These are phyloP conservation scores for Meteorus sp. DNA, from an alignment of 1,140 invertebrate species.

Conservation along the genomic window DNA sequence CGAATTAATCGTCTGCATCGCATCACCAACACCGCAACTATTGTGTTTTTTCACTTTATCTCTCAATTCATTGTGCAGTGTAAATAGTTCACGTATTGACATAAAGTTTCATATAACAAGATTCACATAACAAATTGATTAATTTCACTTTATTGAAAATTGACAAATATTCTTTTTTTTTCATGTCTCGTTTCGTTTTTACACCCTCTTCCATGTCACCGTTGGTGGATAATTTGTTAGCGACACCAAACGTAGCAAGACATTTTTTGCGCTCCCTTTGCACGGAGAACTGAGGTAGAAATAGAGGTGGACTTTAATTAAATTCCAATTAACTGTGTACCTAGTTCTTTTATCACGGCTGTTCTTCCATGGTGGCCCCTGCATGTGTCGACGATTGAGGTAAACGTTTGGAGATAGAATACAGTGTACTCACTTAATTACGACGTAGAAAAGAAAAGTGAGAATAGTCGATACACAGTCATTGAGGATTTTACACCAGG, in stretches of 20 bases:
- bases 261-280: background rate
- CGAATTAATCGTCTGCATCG: slow-evolving; percentile 10
- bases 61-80: background rate
- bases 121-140: too few species aligned
- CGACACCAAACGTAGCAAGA: background rate
- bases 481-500: slow-evolving; percentile 6
- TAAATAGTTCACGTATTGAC: too few species aligned
- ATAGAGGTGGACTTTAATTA: slow-evolving; percentile 48
- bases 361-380: background rate
- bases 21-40: background rate
- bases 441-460: background rate
- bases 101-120: too few species aligned
- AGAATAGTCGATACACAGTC: too few species aligned
- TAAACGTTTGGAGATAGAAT: background rate
- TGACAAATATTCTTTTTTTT: too few species aligned
- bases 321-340: slow-evolving; percentile 42
- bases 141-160: too few species aligned
- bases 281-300: slow-evolving; percentile 24
- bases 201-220: too few species aligned
- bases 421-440: background rate
- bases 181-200: too few species aligned
- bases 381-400: background rate
- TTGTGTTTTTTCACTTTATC: background rate
- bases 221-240: too few species aligned
- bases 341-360: slow-evolving; percentile 35